Evolutionary conservation across 2,797 vertebrate species (phyloP), one percentile per base, ranked within the genome.

Genomic region (Cirrhinus mrigala): DNA sequence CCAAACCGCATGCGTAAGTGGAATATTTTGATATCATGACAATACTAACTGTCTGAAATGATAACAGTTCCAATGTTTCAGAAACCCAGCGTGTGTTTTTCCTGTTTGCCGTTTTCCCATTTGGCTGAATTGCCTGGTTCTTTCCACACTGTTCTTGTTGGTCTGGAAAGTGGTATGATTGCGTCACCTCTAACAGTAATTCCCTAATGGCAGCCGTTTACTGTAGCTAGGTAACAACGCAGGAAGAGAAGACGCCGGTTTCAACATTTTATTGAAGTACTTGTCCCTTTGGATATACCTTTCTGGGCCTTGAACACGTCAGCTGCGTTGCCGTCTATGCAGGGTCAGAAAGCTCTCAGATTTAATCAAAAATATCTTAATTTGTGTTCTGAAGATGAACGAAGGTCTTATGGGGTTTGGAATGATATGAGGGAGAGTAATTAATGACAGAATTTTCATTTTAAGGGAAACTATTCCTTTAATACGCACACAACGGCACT

Each of bases 151-250:
- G 56, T 78, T 24, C n/a, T 24, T 78, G 33, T 58, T 22, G 52
- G 12, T 27, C 37, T 24, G 76, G 37, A 16, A 2, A 24, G 5
- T 62, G n/a, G 22, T 16, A 46, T 20, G 37, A 18, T 27, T 78
- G 37, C 76, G n/a, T 62, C 76, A 46, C n/a, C 76, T 78, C 37
- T 3, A 78, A 62, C n/a, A 78, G n/a, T 62, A 78, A 78, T 78
- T 62, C 56, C n/a, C 76, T 46, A 44, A 60, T 44, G 37, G 8
- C 4, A 60, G 37, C 15, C 5, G n/a, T 60, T 60, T 60, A 44
- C 75, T 78, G 37, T 56, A 56, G 73, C 73, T 37, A 58, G 74
- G 37, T 78, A 62, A 78, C 16, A 16, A 44, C n/a, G 10, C 22
- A 12, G 40, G 37, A 60, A 54, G 54, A 60, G 37, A 78, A 60